A percentile compares a stretch with the other conserved stretches of the same genome.
phyloP scores from a whole-genome alignment of 2,888 invertebrate species.

The Didymodactylos carnosus region DNA sequence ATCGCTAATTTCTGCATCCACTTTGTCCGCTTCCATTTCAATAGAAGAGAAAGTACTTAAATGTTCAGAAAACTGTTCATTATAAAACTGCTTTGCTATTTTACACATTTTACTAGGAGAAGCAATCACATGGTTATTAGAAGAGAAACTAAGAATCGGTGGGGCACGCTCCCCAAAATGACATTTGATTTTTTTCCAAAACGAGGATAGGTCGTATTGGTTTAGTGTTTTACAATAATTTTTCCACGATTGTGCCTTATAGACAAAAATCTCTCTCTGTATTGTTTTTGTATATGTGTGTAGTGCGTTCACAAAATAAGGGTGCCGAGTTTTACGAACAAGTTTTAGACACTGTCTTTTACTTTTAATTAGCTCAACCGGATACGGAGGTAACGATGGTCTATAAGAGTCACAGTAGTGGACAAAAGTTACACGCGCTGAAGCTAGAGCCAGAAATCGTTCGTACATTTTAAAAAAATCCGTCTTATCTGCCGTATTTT shows the following conservation, averaged over 20 bases:
- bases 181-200: neutral
- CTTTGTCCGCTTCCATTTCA: neutral
- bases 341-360: neutral
- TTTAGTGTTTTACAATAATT: neutral
- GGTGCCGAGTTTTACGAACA: neutral
- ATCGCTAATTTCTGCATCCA: too few relatives aligned
- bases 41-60: neutral
- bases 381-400: neutral
- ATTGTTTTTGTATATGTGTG: neutral
- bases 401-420: neutral
- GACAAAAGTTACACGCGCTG: neutral
- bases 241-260: neutral
- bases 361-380: neutral
- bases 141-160: neutral
- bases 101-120: neutral
- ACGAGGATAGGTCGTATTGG: neutral
- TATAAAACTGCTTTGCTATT: neutral
- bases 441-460: neutral
- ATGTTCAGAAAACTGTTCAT: neutral
- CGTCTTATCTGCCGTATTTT: neutral
- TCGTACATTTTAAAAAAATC: neutral
- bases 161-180: neutral
- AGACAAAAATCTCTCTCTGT: neutral
- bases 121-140: neutral
- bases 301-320: neutral